A percentile compares a stretch with the other conserved stretches of the same genome.
These are phyloP conservation scores for Phrynocephalus vlangalii DNA, from an alignment of 2,797 vertebrate genomes.

Conservation along the genomic window DNA sequence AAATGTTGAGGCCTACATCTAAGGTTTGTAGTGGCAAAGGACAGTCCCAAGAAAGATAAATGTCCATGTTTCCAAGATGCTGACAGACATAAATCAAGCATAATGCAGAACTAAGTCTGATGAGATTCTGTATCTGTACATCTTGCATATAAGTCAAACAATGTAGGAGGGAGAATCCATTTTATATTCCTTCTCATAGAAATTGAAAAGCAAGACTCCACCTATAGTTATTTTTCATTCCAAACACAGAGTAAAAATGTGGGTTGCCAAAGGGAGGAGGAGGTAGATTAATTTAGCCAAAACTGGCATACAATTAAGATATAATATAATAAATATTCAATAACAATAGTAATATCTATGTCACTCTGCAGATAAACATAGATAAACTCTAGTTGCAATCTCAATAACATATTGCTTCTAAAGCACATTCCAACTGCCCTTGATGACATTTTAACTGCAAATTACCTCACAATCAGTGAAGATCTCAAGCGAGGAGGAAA, in stretches of 20 bases:
- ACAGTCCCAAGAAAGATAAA: background rate
- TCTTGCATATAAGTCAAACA: background rate
- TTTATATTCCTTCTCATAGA: background rate
- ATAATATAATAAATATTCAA: slow-evolving; percentile 15
- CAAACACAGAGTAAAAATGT: background rate
- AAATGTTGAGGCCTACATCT: background rate
- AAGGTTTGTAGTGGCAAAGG: background rate
- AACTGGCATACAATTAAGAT: background rate
- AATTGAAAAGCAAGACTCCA: background rate
- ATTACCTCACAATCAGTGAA: slow-evolving; percentile 59
- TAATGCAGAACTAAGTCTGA: background rate
- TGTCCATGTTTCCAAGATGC: background rate
- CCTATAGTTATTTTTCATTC: background rate
- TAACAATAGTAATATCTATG: background rate
- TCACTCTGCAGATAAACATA: slow-evolving; percentile 46
- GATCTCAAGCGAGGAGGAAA: slow-evolving; percentile 55
- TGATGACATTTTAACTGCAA: slow-evolving; percentile 59
- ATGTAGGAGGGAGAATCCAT: too few relatives aligned
- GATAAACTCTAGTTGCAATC: slow-evolving; percentile 33
- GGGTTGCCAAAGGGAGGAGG: too few relatives aligned
- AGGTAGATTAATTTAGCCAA: background rate
- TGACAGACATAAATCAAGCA: background rate
- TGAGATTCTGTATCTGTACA: background rate
- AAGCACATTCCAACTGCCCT: slow-evolving; percentile 53
- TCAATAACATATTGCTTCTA: slow-evolving; percentile 59